These are phyloP conservation scores for Cyanistes caeruleus DNA, from an alignment of 2,113 vertebrate species.

Conservation along the genomic window DNA sequence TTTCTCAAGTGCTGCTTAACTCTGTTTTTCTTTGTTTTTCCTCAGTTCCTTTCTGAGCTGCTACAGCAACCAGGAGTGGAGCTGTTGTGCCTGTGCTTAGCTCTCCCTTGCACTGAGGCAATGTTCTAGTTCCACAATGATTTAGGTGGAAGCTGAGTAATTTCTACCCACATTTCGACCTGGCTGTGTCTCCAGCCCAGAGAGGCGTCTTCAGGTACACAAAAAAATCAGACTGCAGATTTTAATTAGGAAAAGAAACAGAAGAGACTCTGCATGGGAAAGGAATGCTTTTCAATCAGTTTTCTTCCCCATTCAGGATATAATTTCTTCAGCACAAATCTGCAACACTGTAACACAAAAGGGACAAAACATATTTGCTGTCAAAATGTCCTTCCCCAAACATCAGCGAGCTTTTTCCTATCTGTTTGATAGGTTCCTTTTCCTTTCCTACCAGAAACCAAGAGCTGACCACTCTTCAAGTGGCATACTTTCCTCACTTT, in stretches of 20 bases:
- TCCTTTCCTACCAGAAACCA: neutral
- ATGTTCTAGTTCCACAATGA: neutral
- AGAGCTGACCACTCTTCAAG: neutral
- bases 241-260: neutral
- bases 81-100: neutral
- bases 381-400: neutral
- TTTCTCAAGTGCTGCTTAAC: neutral
- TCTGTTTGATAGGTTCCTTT: neutral
- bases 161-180: neutral
- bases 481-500: neutral
- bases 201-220: neutral
- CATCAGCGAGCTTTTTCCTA: neutral
- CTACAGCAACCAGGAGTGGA: slow-evolving; percentile 20
- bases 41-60: neutral
- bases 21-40: neutral
- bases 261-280: neutral
- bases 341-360: neutral
- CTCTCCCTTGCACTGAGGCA: neutral
- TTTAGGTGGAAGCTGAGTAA: neutral
- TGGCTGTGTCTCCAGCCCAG: neutral
- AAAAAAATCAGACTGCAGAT: neutral
- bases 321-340: neutral
- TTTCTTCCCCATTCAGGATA: neutral
- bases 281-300: neutral
- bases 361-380: neutral